Base-by-base conservation (phyloP, 2,113 vertebrate genomes). In the Machaerirhynchus nigripectus region DNA sequence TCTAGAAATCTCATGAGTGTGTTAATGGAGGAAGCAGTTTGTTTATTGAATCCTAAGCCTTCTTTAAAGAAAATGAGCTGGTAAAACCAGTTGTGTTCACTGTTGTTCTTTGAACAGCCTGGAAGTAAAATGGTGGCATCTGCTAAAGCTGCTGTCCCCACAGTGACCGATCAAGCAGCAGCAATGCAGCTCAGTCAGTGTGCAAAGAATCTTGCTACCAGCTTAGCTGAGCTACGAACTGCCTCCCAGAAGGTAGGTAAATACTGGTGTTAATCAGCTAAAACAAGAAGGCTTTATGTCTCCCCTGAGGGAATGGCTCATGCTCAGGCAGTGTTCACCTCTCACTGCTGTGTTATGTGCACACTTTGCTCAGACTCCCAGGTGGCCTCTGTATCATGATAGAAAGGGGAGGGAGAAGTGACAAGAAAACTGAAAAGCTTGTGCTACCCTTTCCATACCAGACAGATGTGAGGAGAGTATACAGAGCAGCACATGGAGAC, bases 131-230 rank as follows among this genome's bases (percentile, higher is more conserved):
- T 99, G 99, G 99, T 99, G 92, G 97, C 98, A 2, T 99, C 99
- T 12, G 99, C 99, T 56, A 99, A 99, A 96, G 99, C 99, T 7
- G 99, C 99, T 1, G 99, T 99, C 47, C 99, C 99, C 11, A 99
- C 99, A 0, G 99, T 99, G 93, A 98, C 98, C 8, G 99, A 99
- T 83, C 99, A 99, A 96, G 99, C 99, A 18, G 99, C 99, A 24
- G 99, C 99, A 24, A 99, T 99, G 99, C 99, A 99, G 94, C 97
- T 99, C 76, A 99, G 99, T 89, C 99, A 99, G 71, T 99, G 99
- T 95, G 99, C 99, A 53, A 99, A 99, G 96, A 99, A 99, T 84
- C 98, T 99, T 49, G 99, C 99, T 33, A 99, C 99, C 96, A 99
- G 99, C 96, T 95, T 99, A 93, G 99, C 99, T 1, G 99, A 99